Evolutionary conservation across 2,888 invertebrate species (phyloP).

Genomic region (Trissolcus brochymenae): DNA sequence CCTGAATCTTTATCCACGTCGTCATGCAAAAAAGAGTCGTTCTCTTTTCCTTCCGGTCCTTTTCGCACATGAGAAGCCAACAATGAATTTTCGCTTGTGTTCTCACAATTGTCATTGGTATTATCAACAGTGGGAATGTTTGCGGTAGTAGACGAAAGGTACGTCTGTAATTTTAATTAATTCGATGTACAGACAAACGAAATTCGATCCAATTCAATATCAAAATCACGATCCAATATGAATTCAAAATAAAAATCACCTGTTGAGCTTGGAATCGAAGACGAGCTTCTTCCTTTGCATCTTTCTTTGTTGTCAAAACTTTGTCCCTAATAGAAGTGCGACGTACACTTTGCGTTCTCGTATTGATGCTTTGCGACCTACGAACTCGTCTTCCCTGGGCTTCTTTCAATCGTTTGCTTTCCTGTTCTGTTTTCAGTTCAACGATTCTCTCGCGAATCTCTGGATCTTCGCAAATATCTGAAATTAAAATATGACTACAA

Average conservation of each 20-base stretch:
- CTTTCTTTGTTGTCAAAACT: slow-evolving; percentile 93
- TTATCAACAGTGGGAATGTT: slow-evolving; percentile 66
- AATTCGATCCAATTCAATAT: not conserved
- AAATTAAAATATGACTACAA: slow-evolving; percentile 23
- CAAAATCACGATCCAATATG: not conserved
- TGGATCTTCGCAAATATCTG: slow-evolving; percentile 97
- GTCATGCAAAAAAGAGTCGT: slow-evolving; percentile 82
- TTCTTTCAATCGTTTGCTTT: slow-evolving; percentile 83
- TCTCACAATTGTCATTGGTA: slow-evolving; percentile 63
- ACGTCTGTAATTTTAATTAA: slow-evolving; percentile 62
- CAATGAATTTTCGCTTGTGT: slow-evolving; percentile 63
- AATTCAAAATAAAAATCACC: slow-evolving; percentile 65
- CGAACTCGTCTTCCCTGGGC: slow-evolving; percentile 82
- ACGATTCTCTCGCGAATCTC: slow-evolving; percentile 93
- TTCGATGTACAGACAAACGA: not conserved
- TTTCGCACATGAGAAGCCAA: slow-evolving; percentile 78
- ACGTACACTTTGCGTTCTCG: slow-evolving; percentile 93
- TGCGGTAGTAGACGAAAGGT: slow-evolving; percentile 63
- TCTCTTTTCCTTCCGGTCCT: slow-evolving; percentile 90
- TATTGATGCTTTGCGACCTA: slow-evolving; percentile 85
- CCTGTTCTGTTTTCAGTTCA: slow-evolving; percentile 92
- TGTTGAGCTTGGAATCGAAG: slow-evolving; percentile 82
- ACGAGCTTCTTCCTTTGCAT: slow-evolving; percentile 94
- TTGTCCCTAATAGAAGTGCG: slow-evolving; percentile 96
- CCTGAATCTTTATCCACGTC: slow-evolving; percentile 79